Conservation (phyloP, 2,797 vertebrate genomes). For the Lagocephalus sceleratus region DNA sequence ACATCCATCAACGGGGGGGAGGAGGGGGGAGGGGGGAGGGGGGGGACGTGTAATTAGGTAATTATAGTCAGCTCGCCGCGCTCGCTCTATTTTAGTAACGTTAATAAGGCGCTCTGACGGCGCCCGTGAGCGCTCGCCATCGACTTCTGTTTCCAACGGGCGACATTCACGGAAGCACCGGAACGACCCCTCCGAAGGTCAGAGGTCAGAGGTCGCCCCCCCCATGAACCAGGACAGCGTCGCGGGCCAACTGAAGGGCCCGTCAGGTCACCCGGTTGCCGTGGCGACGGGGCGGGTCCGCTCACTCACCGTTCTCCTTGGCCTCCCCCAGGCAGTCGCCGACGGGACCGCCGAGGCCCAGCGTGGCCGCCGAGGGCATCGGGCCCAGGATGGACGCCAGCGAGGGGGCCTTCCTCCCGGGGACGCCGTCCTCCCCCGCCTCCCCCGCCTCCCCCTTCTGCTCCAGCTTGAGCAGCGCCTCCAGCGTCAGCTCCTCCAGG, state of each 20-base stretch:
- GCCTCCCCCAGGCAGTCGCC: conserved; percentile 71
- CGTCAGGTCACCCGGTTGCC: neutral
- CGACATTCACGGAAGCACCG: too few relatives aligned
- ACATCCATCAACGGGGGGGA: conserved; percentile 42
- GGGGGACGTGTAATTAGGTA: conserved; percentile 38
- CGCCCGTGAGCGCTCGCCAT: conserved; percentile 7
- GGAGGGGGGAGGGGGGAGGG: neutral
- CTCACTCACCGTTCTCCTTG: conserved; percentile 81
- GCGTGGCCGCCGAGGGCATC: conserved; percentile 86
- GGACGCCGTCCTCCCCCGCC: neutral
- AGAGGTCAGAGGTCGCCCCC: neutral
- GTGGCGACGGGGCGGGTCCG: too few relatives aligned
- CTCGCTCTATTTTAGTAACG: conserved; percentile 23
- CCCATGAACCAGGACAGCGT: neutral
- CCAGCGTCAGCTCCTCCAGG: conserved; percentile 67
- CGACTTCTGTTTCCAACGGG: neutral
- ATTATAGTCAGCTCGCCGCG: conserved; percentile 37
- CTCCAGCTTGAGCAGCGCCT: conserved; percentile 69
- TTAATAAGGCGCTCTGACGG: conserved; percentile 26
- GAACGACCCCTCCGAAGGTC: too few relatives aligned
- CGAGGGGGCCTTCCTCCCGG: conserved; percentile 69
- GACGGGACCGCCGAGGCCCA: conserved; percentile 86
- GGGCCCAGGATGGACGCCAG: conserved; percentile 86
- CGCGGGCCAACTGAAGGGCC: neutral
- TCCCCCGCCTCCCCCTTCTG: conserved; percentile 31